Evolutionary conservation across 2,797 vertebrate species (phyloP).

Genomic region (Microcaecilia unicolor): DNA sequence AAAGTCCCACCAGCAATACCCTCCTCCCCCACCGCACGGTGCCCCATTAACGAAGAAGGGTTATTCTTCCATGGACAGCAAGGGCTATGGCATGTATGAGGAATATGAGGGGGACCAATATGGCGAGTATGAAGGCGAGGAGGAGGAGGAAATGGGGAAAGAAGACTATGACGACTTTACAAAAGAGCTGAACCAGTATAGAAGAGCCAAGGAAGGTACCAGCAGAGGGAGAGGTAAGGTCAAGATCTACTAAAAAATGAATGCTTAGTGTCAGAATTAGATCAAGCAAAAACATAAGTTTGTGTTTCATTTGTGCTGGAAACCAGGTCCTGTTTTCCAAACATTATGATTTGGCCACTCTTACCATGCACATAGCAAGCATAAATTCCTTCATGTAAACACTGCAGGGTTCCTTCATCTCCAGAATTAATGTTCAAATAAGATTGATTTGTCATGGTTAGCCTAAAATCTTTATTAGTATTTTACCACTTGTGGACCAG

Average conservation of each 20-base stretch:
- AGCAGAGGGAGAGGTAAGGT: conserved; percentile 39
- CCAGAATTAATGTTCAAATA: too few species aligned
- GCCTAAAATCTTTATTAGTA: too few species aligned
- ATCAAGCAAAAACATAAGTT: too few species aligned
- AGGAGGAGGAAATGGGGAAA: conserved; percentile 75
- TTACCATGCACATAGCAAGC: too few species aligned
- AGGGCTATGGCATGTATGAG: conserved; percentile 70
- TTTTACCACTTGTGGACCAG: too few species aligned
- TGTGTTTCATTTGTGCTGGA: too few species aligned
- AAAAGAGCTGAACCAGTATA: conserved; percentile 90
- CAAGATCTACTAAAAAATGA: not conserved
- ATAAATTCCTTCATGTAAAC: too few species aligned
- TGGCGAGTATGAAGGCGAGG: conserved; percentile 63
- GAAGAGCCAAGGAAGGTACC: conserved; percentile 80
- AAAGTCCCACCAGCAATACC: conserved; percentile 73
- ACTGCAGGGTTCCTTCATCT: too few species aligned
- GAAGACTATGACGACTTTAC: conserved; percentile 85
- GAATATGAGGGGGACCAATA: conserved; percentile 85
- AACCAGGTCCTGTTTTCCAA: too few species aligned
- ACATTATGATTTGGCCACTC: too few species aligned
- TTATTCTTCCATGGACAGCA: conserved; percentile 86
- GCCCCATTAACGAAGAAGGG: conserved; percentile 58
- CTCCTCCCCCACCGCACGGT: conserved; percentile 31
- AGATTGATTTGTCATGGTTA: too few species aligned
- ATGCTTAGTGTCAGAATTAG: too few species aligned